phyloP scores from a whole-genome alignment of 92 coral and sea anemone genomes.

The Galaxea fascicularis region DNA sequence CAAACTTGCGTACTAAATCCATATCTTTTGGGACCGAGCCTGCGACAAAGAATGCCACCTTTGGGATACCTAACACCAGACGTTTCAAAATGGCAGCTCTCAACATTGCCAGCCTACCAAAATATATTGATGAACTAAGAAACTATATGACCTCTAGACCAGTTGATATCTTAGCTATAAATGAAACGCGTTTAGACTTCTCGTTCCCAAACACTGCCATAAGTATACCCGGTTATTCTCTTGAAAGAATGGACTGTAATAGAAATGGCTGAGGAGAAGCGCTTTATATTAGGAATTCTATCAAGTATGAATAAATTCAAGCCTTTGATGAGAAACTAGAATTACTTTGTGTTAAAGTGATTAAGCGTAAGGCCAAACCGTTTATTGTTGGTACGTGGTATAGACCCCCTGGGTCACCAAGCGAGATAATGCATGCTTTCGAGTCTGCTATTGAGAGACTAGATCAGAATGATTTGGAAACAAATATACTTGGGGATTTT shows the following conservation, averaged over 20 bases:
- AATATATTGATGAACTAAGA: conserved; percentile 29
- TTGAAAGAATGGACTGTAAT: conserved; percentile 27
- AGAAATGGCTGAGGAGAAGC: conserved; percentile 35
- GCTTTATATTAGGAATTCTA: conserved; percentile 10
- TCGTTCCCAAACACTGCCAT: neutral
- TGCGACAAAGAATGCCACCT: neutral
- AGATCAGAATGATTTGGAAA: conserved; percentile 27
- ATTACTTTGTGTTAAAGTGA: neutral
- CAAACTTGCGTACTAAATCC: no score
- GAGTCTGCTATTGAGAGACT: conserved; percentile 20
- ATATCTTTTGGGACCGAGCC: neutral
- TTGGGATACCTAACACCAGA: conserved; percentile 40
- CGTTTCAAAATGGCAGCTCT: conserved; percentile 27
- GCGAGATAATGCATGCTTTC: conserved; percentile 26
- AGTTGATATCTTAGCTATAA: conserved; percentile 39
- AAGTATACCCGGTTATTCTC: conserved; percentile 18
- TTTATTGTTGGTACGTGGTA: conserved; percentile 28
- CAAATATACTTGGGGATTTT: conserved; percentile 25
- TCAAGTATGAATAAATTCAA: neutral
- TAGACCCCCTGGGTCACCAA: conserved; percentile 20
- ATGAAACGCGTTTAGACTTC: conserved; percentile 23
- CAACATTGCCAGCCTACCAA: conserved; percentile 39
- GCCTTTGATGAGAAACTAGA: neutral
- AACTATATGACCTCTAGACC: conserved; percentile 30
- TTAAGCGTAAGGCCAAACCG: conserved; percentile 10